These are phyloP conservation scores for Heterohyrax brucei DNA, from an alignment of 2,797 vertebrate genomes.

Conservation along the genomic window DNA sequence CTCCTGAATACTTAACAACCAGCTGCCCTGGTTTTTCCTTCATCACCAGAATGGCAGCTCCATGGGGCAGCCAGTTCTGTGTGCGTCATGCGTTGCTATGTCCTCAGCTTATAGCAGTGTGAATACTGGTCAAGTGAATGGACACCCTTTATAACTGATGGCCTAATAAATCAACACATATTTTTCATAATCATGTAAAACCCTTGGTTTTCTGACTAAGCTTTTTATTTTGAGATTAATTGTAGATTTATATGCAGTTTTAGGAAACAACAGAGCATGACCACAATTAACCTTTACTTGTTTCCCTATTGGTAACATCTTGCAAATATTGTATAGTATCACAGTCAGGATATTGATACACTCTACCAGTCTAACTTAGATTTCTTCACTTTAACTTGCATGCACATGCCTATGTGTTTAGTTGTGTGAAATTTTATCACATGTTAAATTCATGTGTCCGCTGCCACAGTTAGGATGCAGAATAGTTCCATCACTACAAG, in stretches of 20 bases:
- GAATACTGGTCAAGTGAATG: slow-evolving; percentile 30
- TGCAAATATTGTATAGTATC: background rate
- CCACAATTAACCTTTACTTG: background rate
- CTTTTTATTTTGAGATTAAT: slow-evolving; percentile 60
- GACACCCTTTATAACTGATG: slow-evolving; percentile 51
- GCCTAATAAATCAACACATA: slow-evolving; percentile 45
- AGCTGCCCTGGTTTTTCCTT: background rate
- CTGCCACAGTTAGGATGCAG: background rate
- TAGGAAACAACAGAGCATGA: slow-evolving; percentile 30
- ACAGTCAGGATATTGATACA: background rate
- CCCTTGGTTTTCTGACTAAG: slow-evolving; percentile 36
- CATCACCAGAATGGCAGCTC: background rate
- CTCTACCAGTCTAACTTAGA: background rate
- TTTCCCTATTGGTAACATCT: slow-evolving; percentile 15
- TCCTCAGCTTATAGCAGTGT: background rate
- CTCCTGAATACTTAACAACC: background rate
- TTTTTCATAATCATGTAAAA: slow-evolving; percentile 47
- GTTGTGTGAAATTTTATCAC: background rate
- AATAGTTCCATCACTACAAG: background rate
- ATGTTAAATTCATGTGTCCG: background rate
- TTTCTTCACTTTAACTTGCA: background rate
- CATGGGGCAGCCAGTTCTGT: background rate
- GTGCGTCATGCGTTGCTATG: background rate
- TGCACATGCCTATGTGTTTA: background rate
- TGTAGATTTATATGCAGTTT: background rate